These are phyloP conservation scores for Acheta domesticus DNA, from an alignment of 2,888 invertebrate genomes.

Conservation along the genomic window DNA sequence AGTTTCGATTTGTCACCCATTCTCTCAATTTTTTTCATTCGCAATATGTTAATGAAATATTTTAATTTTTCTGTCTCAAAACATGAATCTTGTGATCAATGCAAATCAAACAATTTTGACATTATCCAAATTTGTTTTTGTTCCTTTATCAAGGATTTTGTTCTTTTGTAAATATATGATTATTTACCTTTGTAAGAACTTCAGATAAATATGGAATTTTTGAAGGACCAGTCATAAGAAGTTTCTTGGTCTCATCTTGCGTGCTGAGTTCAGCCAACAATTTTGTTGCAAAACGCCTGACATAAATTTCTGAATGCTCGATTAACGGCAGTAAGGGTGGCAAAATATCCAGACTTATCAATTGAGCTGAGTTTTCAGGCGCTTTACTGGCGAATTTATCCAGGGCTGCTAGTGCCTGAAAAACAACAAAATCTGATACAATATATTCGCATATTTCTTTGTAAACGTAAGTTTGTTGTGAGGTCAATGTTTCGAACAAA, in stretches of 20 bases:
- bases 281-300: conserved; percentile 54
- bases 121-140: no score
- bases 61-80: no score
- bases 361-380: neutral
- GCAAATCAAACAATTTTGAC: no score
- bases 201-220: conserved; percentile 48
- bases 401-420: neutral
- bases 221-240: conserved; percentile 47
- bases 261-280: conserved; percentile 54
- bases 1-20: no score
- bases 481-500: no score
- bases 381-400: neutral
- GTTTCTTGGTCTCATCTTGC: conserved; percentile 51
- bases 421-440: neutral
- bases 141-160: no score
- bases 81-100: no score
- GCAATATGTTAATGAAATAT: no score
- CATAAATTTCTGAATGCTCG: conserved; percentile 33
- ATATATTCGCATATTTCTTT: no score
- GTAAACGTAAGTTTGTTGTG: no score
- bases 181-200: neutral
- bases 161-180: no score
- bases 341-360: neutral
- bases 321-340: neutral
- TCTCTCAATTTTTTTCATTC: no score